Conservation (phyloP, 2,113 vertebrate genomes). For the Sorex araneus region DNA sequence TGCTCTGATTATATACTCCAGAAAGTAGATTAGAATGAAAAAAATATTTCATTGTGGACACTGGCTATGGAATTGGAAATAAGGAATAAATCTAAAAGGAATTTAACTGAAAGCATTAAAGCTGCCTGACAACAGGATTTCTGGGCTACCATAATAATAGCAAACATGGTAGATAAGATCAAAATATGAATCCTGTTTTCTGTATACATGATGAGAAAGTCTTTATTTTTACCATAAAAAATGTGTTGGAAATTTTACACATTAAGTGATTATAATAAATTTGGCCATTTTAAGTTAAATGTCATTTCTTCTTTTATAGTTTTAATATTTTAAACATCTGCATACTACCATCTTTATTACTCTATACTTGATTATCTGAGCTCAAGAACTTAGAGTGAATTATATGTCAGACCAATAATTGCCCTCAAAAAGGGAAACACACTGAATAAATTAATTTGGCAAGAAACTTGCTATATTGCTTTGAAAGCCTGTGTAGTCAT, state of each 20-base stretch:
- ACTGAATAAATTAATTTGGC: slow-evolving; percentile 34
- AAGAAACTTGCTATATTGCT: slow-evolving; percentile 19
- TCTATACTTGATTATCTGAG: not conserved
- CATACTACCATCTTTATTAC: not conserved
- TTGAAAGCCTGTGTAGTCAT: slow-evolving; percentile 56
- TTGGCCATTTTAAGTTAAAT: slow-evolving; percentile 49
- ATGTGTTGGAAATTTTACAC: not conserved
- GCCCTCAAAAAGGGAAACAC: slow-evolving; percentile 41
- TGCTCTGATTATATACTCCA: not conserved
- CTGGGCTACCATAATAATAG: not conserved
- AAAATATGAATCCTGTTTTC: not conserved
- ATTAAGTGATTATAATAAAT: slow-evolving; percentile 47
- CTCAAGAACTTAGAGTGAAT: slow-evolving; percentile 30
- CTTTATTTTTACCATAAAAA: slow-evolving; percentile 39
- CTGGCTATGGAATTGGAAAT: not conserved
- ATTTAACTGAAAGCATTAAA: slow-evolving; percentile 4
- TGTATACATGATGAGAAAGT: not conserved
- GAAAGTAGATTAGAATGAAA: not conserved
- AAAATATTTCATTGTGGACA: not conserved
- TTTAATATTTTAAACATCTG: slow-evolving; percentile 32
- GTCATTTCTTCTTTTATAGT: slow-evolving; percentile 40
- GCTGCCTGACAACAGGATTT: slow-evolving; percentile 21
- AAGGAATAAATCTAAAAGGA: not conserved
- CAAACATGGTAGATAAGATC: not conserved
- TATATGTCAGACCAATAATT: slow-evolving; percentile 31